Conservation (phyloP, 2,888 invertebrate genomes). For the Zhuqinia jingwanae region DNA sequence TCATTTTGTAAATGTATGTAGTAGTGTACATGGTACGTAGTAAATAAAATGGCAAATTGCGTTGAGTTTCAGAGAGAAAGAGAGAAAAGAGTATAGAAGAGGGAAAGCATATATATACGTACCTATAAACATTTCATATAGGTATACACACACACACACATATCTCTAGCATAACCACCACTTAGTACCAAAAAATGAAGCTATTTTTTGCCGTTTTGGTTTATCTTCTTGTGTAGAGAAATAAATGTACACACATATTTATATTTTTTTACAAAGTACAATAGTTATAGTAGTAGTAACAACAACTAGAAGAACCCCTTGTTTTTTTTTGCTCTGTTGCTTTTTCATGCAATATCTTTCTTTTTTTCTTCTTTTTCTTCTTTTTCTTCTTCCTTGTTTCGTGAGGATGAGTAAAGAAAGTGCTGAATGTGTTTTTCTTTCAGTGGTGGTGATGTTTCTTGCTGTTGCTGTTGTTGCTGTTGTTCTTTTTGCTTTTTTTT, state of each 20-base stretch:
- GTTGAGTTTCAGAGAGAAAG: slow-evolving; percentile 43
- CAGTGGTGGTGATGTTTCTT: slow-evolving; percentile 33
- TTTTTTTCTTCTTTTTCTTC: slow-evolving; percentile 6
- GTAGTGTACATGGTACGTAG: too few relatives aligned
- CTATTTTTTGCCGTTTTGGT: slow-evolving; percentile 37
- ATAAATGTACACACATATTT: slow-evolving; percentile 6
- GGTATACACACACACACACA: too few relatives aligned
- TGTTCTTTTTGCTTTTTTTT: background rate
- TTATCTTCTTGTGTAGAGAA: background rate
- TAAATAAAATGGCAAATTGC: slow-evolving; percentile 68
- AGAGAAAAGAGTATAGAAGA: slow-evolving; percentile 30
- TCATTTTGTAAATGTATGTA: slow-evolving; percentile 67
- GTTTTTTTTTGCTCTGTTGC: background rate
- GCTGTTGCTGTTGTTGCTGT: too few relatives aligned
- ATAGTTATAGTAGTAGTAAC: background rate
- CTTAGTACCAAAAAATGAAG: slow-evolving; percentile 57
- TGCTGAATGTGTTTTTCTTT: background rate
- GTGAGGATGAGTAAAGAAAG: too few relatives aligned
- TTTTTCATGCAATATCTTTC: background rate
- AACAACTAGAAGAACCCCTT: background rate
- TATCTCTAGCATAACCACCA: too few relatives aligned
- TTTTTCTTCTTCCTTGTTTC: background rate
- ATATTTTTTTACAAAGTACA: background rate
- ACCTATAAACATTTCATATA: background rate
- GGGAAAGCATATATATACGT: slow-evolving; percentile 66